A percentile compares a stretch with the other conserved stretches of the same genome.
Conservation (phyloP, 2,113 vertebrate genomes). For the Brienomyrus longianalis region DNA sequence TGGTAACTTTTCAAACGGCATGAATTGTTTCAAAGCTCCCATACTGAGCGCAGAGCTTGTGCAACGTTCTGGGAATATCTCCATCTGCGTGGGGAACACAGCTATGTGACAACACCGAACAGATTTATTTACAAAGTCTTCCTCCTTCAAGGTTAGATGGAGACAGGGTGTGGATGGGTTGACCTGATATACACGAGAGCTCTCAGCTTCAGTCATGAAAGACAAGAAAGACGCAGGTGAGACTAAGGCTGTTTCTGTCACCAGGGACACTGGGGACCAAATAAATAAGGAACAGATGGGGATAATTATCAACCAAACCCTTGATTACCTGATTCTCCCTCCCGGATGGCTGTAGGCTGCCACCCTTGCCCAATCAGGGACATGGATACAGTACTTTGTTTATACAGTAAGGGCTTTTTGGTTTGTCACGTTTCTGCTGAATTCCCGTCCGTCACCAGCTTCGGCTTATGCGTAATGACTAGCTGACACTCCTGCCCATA, state of each 20-base stretch:
- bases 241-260: background rate
- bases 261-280: background rate
- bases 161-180: background rate
- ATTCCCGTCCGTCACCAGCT: background rate
- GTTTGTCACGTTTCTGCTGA: background rate
- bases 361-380: background rate
- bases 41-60: background rate
- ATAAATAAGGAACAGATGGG: background rate
- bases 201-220: background rate
- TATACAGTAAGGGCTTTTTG: background rate
- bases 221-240: background rate
- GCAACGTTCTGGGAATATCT: background rate
- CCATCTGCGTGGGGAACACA: background rate
- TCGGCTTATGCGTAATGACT: background rate
- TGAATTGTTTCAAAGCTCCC: background rate
- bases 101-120: background rate
- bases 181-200: background rate
- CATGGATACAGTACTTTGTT: background rate
- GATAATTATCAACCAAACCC: background rate
- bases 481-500: background rate
- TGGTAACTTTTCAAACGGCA: background rate
- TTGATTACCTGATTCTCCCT: background rate
- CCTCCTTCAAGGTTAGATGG: background rate
- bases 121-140: conserved; percentile 3
- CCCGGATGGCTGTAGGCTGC: background rate